A percentile compares a stretch with the other conserved stretches of the same genome.
phyloP scores from a whole-genome alignment of 2,888 invertebrate genomes.

The Sarcophaga subvicina region DNA sequence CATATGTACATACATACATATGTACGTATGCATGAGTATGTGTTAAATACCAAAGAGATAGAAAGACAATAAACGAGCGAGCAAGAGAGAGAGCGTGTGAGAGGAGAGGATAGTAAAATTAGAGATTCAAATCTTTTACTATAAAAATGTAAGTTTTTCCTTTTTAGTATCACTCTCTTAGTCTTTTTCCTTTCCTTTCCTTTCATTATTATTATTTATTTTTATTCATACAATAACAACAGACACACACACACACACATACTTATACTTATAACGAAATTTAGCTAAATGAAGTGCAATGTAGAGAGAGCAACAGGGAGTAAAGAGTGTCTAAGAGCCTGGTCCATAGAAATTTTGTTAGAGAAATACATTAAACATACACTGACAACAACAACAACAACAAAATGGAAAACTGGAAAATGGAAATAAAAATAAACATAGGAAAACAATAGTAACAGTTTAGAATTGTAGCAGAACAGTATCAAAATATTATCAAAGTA shows the following conservation, averaged over 20 bases:
- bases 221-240: conserved; percentile 38
- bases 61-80: background rate
- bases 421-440: background rate
- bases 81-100: background rate
- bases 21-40: too few relatives aligned
- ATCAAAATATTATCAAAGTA: too few relatives aligned
- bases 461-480: too few relatives aligned
- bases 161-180: background rate
- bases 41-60: background rate
- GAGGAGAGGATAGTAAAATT: conserved; percentile 2
- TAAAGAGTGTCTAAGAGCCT: background rate
- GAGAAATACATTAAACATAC: background rate
- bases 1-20: too few relatives aligned
- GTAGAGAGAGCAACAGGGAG: background rate
- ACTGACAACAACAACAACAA: background rate
- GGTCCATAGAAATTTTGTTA: background rate
- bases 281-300: background rate
- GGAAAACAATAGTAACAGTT: too few relatives aligned
- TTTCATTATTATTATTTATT: conserved; percentile 45
- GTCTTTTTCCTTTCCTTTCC: background rate
- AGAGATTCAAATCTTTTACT: conserved; percentile 61
- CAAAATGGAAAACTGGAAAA: background rate
- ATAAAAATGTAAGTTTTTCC: conserved; percentile 54
- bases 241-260: conserved; percentile 4
- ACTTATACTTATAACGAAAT: background rate